Conservation (phyloP, 53 echinoderm and acorn worm species). For the Patiria pectinifera region DNA sequence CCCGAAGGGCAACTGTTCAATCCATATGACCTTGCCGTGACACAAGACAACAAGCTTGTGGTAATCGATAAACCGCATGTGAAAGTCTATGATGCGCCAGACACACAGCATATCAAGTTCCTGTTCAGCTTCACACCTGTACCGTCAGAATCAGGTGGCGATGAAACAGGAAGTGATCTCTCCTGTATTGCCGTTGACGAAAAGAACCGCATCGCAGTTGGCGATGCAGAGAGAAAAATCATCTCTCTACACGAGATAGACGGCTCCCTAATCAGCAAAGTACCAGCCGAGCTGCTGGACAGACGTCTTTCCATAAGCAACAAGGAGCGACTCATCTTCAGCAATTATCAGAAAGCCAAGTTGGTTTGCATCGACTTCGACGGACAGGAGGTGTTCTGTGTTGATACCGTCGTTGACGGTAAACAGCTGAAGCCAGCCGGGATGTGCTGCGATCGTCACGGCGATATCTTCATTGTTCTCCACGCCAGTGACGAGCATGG, state of each 20-base stretch:
- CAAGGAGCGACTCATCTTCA: slow-evolving; percentile 31
- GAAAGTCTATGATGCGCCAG: slow-evolving; percentile 25
- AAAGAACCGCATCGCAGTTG: slow-evolving; percentile 36
- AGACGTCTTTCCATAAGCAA: slow-evolving; percentile 31
- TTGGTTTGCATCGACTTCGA: slow-evolving; percentile 35
- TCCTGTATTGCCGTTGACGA: slow-evolving; percentile 39
- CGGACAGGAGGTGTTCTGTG: slow-evolving; percentile 21
- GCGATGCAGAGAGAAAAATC: background rate
- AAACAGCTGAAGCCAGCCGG: slow-evolving; percentile 9
- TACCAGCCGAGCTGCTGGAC: slow-evolving; percentile 15
- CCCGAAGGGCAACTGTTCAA: background rate
- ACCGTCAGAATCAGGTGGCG: background rate
- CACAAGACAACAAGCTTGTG: slow-evolving; percentile 24
- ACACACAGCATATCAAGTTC: background rate
- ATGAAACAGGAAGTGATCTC: background rate
- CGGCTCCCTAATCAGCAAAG: background rate
- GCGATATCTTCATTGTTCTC: slow-evolving; percentile 23
- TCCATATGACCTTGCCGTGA: slow-evolving; percentile 33
- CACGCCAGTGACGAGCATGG: background rate
- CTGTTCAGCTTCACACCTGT: slow-evolving; percentile 12
- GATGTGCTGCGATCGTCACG: slow-evolving; percentile 38
- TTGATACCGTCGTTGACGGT: slow-evolving; percentile 27
- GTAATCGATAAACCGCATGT: slow-evolving; percentile 16
- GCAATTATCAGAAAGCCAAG: slow-evolving; percentile 25
- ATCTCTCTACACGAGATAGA: slow-evolving; percentile 39